These are phyloP conservation scores for Drosophila cognata DNA, from an alignment of 2,888 invertebrate genomes.

Conservation along the genomic window DNA sequence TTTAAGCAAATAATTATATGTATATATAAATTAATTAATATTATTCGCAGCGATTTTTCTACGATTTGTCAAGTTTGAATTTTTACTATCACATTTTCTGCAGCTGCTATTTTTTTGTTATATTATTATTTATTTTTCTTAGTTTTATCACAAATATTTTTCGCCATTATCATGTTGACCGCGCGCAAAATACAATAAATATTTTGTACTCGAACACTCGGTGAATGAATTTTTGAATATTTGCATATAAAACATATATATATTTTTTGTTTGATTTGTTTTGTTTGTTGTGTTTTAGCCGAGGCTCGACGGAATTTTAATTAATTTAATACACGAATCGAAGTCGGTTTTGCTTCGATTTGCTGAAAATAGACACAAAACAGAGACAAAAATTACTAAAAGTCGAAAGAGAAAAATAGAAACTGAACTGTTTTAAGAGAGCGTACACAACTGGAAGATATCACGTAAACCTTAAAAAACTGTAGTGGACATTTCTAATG, in stretches of 20 bases:
- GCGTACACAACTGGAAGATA: conserved; percentile 6
- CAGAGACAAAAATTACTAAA: conserved; percentile 50
- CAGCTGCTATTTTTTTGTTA: conserved; percentile 31
- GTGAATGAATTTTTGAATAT: conserved; percentile 80
- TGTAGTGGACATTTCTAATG: no score
- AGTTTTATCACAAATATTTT: conserved; percentile 53
- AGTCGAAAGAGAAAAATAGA: conserved; percentile 9
- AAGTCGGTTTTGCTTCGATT: conserved; percentile 57
- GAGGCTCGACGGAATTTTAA: conserved; percentile 71
- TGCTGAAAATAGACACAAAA: conserved; percentile 73
- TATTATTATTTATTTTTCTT: conserved; percentile 27
- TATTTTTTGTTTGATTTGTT: conserved; percentile 5
- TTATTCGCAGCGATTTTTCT: conserved; percentile 25
- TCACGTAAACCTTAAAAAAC: neutral
- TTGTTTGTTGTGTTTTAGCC: conserved; percentile 50
- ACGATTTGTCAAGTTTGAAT: conserved; percentile 29
- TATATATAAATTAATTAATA: neutral
- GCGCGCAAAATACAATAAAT: conserved; percentile 42
- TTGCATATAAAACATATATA: conserved; percentile 52
- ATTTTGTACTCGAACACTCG: conserved; percentile 53
- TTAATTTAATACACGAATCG: conserved; percentile 70
- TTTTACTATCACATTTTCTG: conserved; percentile 27
- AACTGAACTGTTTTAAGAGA: neutral
- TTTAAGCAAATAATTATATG: neutral
- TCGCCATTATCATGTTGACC: conserved; percentile 21